These are phyloP conservation scores for Oryzias melastigma DNA, from an alignment of 2,113 vertebrate species.

Conservation along the genomic window DNA sequence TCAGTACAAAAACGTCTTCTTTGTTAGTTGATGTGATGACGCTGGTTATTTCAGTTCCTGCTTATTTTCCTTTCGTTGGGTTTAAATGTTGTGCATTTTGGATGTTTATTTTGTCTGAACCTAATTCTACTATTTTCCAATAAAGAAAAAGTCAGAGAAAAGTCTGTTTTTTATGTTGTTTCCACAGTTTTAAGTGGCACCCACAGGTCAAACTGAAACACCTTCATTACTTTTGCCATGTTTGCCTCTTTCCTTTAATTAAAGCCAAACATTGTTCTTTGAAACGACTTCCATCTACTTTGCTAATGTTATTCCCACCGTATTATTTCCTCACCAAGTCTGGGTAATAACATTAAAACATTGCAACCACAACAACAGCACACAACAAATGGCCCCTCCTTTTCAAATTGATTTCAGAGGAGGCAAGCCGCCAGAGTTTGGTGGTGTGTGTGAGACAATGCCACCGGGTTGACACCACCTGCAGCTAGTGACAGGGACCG, in stretches of 20 bases:
- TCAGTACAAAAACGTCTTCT: too few species aligned
- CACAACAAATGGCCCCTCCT: slow-evolving; percentile 8
- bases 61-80: too few species aligned
- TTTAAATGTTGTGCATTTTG: too few species aligned
- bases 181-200: too few species aligned
- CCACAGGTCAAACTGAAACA: too few species aligned
- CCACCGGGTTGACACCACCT: slow-evolving; percentile 45
- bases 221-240: too few species aligned
- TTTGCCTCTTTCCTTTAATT: background rate
- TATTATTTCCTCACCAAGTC: background rate
- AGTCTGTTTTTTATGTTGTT: too few species aligned
- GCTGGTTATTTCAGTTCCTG: too few species aligned
- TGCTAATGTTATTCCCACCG: background rate
- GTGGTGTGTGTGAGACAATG: slow-evolving; percentile 45
- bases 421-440: slow-evolving; percentile 45
- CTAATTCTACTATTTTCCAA: too few species aligned
- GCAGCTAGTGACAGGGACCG: slow-evolving; percentile 44
- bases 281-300: background rate
- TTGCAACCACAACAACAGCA: slow-evolving; percentile 6
- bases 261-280: background rate
- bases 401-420: slow-evolving; percentile 51
- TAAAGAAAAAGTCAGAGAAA: too few species aligned
- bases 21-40: too few species aligned
- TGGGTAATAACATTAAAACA: background rate
- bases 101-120: too few species aligned